Percentiles rank a stretch among this genome's conserved stretches.
These are phyloP conservation scores for Calephelis nemesis DNA, from an alignment of 1,140 invertebrate genomes.

Conservation along the genomic window DNA sequence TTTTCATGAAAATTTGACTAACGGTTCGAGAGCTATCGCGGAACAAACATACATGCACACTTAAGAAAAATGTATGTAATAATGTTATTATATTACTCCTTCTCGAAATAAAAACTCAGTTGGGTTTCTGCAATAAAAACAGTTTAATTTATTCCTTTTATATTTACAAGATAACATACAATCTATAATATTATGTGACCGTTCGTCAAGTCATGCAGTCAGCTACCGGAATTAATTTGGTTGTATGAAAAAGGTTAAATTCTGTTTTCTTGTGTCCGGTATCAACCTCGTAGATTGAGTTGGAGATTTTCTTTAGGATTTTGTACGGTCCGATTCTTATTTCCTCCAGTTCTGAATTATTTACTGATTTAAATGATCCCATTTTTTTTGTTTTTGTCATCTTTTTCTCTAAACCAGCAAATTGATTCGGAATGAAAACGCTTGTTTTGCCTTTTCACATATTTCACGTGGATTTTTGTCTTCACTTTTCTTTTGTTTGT, in stretches of 20 bases:
- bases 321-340: not conserved
- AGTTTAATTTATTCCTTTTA: no score
- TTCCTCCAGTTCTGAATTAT: conserved; percentile 29
- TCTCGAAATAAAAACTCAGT: no score
- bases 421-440: conserved; percentile 25
- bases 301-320: conserved; percentile 30
- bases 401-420: conserved; percentile 29
- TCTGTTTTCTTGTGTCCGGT: conserved; percentile 31
- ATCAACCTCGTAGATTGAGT: conserved; percentile 36
- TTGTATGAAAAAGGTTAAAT: conserved; percentile 28
- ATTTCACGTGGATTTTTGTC: conserved; percentile 24
- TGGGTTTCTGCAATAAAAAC: no score
- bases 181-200: no score
- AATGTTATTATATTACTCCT: no score
- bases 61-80: no score
- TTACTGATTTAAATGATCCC: conserved; percentile 27
- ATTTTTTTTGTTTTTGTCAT: conserved; percentile 10
- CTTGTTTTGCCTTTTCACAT: conserved; percentile 29
- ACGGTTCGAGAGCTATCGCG: no score
- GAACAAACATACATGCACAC: no score
- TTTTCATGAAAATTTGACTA: no score
- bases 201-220: no score
- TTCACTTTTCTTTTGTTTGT: conserved; percentile 11
- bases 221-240: conserved; percentile 9
- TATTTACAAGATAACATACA: no score